Percentiles rank a stretch among this genome's conserved stretches.
These are phyloP conservation scores for Allophyes oxyacanthae DNA, from an alignment of 2,888 invertebrate genomes.

Conservation along the genomic window DNA sequence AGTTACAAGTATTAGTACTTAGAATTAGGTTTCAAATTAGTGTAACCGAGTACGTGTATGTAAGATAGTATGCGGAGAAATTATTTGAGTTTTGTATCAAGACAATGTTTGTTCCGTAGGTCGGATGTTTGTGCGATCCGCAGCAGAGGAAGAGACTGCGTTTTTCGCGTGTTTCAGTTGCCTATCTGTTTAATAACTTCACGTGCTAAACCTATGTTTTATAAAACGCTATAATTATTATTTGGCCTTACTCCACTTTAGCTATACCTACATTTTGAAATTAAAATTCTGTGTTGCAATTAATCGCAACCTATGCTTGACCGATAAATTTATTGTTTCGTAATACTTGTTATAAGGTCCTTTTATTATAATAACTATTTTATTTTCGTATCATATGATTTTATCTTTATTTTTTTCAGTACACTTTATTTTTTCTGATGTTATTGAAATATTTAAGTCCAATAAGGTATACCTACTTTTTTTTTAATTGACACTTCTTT, in stretches of 20 bases:
- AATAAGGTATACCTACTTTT: no score
- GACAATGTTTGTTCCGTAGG: slow-evolving; percentile 45
- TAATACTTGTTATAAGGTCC: background rate
- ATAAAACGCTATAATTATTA: slow-evolving; percentile 52
- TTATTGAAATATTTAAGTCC: no score
- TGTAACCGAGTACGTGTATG: background rate
- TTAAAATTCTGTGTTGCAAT: slow-evolving; percentile 30
- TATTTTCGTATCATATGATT: no score
- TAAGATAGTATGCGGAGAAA: slow-evolving; percentile 32
- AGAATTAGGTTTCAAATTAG: background rate
- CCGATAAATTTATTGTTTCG: slow-evolving; percentile 9
- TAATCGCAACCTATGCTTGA: slow-evolving; percentile 15
- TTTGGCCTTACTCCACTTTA: slow-evolving; percentile 54
- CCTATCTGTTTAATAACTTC: slow-evolving; percentile 40
- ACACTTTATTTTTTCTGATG: slow-evolving; percentile 19
- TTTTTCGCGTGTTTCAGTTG: slow-evolving; percentile 70
- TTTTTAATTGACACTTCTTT: no score
- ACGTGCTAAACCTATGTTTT: slow-evolving; percentile 43
- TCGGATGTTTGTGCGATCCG: slow-evolving; percentile 83
- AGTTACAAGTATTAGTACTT: background rate
- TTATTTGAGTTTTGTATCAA: slow-evolving; percentile 43
- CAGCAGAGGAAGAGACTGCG: slow-evolving; percentile 70
- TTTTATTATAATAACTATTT: background rate
- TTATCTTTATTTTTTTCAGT: no score
- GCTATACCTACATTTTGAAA: slow-evolving; percentile 18